Conservation (phyloP, 2,888 invertebrate genomes). For the Polymixis flavicincta region DNA sequence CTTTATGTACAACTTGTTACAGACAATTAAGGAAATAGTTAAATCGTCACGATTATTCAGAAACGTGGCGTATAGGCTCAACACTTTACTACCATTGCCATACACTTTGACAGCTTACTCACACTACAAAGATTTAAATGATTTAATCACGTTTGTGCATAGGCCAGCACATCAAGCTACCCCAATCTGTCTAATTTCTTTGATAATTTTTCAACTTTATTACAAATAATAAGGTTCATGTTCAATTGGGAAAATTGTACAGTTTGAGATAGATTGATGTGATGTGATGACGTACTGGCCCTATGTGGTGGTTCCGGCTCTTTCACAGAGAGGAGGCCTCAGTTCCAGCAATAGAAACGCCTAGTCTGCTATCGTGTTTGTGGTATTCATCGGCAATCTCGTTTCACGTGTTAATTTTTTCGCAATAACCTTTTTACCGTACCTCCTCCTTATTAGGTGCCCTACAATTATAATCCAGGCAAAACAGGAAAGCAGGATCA, state of each 20-base stretch:
- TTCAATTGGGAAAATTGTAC: too few species aligned
- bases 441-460: not conserved
- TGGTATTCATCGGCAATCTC: not conserved
- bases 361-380: not conserved
- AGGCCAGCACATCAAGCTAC: too few species aligned
- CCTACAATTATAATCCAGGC: not conserved
- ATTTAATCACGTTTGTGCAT: not conserved
- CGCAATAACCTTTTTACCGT: not conserved
- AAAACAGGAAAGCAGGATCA: not conserved
- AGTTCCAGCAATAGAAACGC: not conserved
- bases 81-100: constrained; percentile 15
- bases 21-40: constrained; percentile 47
- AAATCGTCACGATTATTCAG: constrained; percentile 53
- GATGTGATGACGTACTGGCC: too few species aligned
- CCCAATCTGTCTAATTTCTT: too few species aligned
- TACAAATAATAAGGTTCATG: too few species aligned
- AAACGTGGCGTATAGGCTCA: constrained; percentile 40
- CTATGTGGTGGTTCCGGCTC: too few species aligned
- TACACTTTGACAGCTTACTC: constrained; percentile 28
- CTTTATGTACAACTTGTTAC: constrained; percentile 33
- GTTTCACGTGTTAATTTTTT: constrained; percentile 3
- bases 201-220: too few species aligned
- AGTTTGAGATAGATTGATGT: too few species aligned
- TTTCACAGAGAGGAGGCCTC: not conserved
- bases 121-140: not conserved